Evolutionary conservation across 2,888 invertebrate genomes (phyloP), one percentile per base, ranked within the genome.

Genomic region (Odontothrips loti): DNA sequence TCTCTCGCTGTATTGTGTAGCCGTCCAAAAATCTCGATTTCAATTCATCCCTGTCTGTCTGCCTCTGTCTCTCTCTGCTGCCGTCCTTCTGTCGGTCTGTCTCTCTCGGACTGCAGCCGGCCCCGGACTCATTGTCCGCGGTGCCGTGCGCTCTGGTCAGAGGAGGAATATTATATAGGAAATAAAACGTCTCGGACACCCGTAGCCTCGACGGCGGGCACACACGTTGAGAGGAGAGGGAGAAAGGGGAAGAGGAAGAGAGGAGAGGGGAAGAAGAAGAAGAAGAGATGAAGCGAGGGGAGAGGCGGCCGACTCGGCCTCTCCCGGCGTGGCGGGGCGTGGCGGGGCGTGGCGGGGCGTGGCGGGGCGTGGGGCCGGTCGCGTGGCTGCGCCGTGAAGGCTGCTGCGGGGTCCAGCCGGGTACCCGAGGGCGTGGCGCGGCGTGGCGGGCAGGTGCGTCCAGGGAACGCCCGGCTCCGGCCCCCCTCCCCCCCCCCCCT

Each of bases 401-500:
- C 15, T 20, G 51, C 20, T 2, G 51, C 51, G 51, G 48, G 51
- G 34, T 43, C 34, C 34, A 20, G 58, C 58, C 20, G 17, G 58
- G 58, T 20, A 20, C 15, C 20, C 20, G 20, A 20, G 58, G 58
- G 58, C 58, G 58, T 58, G 58, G 58, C 58, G 58, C 20, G 58
- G 58, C 58, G 58, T 1, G 58, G 58, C 58, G 58, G 58, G 58
- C 58, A 58, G 58, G 58, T 58, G 58, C 58, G 58, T 58, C 58
- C 58, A 20, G 20, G 6, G 58, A 17, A 20, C 17, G 58, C 17
- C 20, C 20, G 58, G 58, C 58, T 17, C 58, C 15, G 58, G 20
- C 58, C 58, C 15, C 20, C 51, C 51, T 2, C 4, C 17, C 58
- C 15, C 51, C 51, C 51, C 51, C 17, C 51, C 51, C 11, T n/a